Conservation (phyloP, 2,113 vertebrate genomes). For the Sylvia atricapilla region DNA sequence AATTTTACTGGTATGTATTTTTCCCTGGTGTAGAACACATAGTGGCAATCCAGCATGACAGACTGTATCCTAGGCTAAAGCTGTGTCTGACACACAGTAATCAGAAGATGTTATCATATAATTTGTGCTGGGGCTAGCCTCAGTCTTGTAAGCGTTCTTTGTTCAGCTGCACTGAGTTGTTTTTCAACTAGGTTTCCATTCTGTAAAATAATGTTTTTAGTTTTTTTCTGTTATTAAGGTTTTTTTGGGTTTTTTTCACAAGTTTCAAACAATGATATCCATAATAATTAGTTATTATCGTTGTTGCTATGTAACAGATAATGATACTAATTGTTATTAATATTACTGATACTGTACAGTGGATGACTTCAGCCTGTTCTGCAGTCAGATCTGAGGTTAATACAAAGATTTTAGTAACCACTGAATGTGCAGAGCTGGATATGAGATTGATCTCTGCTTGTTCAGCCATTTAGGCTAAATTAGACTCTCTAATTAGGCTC, state of each 20-base stretch:
- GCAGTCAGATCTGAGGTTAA: not conserved
- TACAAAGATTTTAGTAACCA: not conserved
- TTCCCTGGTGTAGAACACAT: conserved; percentile 59
- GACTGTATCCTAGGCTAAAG: conserved; percentile 60
- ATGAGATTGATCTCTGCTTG: not conserved
- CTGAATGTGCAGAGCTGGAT: not conserved
- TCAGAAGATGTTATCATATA: conserved; percentile 47
- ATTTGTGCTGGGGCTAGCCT: conserved; percentile 43
- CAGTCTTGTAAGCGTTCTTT: not conserved
- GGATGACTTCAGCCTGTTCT: not conserved
- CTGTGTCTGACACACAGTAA: conserved; percentile 43
- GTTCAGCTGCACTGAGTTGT: not conserved
- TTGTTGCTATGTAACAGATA: not conserved
- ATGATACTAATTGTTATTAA: not conserved
- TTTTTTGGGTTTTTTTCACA: not conserved
- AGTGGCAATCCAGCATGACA: conserved; percentile 39
- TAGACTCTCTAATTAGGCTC: not conserved
- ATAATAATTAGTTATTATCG: not conserved
- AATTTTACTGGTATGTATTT: conserved; percentile 67
- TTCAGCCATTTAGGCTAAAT: not conserved
- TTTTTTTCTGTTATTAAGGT: not conserved
- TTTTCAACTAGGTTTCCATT: not conserved
- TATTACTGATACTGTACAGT: not conserved
- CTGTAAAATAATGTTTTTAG: not conserved
- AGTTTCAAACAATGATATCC: fast-evolving